Conservation (phyloP, 2,113 vertebrate species). For the Platycercus adscitus region DNA sequence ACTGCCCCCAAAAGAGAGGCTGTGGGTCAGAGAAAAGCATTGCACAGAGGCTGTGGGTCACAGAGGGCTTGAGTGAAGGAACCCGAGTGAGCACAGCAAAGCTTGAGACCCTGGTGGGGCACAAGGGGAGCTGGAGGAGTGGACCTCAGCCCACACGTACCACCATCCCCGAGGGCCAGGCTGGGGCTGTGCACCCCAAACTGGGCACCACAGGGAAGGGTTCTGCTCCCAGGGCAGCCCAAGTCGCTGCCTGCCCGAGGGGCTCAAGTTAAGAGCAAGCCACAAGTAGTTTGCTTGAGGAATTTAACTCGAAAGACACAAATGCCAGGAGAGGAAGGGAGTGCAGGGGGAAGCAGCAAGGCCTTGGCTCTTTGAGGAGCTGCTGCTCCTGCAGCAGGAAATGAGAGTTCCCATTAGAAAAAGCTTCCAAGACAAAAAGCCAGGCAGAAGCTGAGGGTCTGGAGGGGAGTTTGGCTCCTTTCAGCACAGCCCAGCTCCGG, state of each 20-base stretch:
- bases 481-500: not conserved
- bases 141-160: not conserved
- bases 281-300: not conserved
- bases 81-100: not conserved
- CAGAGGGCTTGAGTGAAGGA: not conserved
- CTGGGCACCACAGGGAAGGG: not conserved
- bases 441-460: constrained; percentile 43
- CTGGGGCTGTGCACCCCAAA: not conserved
- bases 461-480: constrained; percentile 24
- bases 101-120: not conserved
- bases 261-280: not conserved
- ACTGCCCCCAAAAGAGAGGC: not conserved
- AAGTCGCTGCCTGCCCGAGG: not conserved
- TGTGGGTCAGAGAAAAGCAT: not conserved
- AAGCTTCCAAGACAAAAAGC: constrained; percentile 26
- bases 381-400: not conserved
- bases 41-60: not conserved
- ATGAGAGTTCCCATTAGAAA: not conserved
- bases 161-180: not conserved
- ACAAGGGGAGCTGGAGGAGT: not conserved
- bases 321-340: not conserved
- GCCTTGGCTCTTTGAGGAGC: not conserved
- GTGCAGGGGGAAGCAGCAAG: not conserved
- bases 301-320: not conserved
- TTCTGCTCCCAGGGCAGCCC: not conserved